Conservation (phyloP, 2,113 vertebrate species). For the Syngnathus floridae region DNA sequence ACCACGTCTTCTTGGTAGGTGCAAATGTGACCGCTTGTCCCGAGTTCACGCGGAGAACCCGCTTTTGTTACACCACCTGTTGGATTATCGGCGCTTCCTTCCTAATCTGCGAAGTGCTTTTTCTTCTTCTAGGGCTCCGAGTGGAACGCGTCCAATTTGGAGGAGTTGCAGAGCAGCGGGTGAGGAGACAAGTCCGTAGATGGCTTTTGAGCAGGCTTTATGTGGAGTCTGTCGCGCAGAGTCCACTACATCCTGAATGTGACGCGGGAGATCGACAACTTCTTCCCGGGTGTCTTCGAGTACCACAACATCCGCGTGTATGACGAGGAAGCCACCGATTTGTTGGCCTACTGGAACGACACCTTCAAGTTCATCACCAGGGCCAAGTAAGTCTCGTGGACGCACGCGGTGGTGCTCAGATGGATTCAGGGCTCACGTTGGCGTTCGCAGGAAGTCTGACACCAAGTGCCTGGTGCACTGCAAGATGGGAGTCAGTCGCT, state of each 20-base stretch:
- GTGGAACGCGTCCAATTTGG: slow-evolving; percentile 97
- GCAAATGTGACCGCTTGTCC: too few relatives aligned
- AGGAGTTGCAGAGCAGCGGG: slow-evolving; percentile 96
- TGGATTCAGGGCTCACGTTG: not conserved
- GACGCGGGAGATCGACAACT: slow-evolving; percentile 96
- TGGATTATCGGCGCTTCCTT: too few relatives aligned
- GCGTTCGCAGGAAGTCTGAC: slow-evolving; percentile 79
- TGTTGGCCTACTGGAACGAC: slow-evolving; percentile 97
- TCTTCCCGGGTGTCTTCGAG: slow-evolving; percentile 92
- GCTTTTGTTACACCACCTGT: too few relatives aligned
- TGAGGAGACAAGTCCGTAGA: slow-evolving; percentile 85
- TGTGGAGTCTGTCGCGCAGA: slow-evolving; percentile 49
- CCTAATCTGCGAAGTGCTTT: slow-evolving; percentile 6
- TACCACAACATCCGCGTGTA: slow-evolving; percentile 97
- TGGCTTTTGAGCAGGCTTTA: not conserved
- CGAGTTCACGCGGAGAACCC: too few relatives aligned
- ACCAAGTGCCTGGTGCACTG: slow-evolving; percentile 97
- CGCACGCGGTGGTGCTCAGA: too few relatives aligned
- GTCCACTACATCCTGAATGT: slow-evolving; percentile 95
- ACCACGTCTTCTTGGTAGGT: slow-evolving; percentile 75
- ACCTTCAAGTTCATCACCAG: slow-evolving; percentile 98
- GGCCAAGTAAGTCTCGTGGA: slow-evolving; percentile 77
- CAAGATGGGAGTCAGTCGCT: slow-evolving; percentile 98
- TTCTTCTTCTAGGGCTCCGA: slow-evolving; percentile 82
- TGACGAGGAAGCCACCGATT: slow-evolving; percentile 94